Base-by-base conservation (phyloP, 2,888 invertebrate species). In the Bhutanitis thaidina region DNA sequence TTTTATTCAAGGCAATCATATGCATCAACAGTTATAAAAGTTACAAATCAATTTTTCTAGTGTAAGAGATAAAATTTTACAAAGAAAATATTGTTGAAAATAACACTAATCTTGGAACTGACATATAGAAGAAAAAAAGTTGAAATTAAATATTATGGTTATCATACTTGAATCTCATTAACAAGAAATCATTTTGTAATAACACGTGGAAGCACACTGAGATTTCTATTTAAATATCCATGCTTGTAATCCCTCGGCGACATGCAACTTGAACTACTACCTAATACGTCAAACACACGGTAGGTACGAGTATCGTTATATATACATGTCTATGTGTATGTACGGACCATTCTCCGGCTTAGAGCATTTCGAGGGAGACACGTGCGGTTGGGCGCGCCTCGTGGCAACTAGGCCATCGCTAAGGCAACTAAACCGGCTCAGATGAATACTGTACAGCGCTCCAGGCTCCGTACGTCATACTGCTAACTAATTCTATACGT, bases 401-500 rank as follows among this genome's bases (percentile, higher is more conserved):
- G 48, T 54, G 52, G 59, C 52, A 66, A 60, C 61, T 65, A 55
- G 64, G 65, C 52, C 69, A 60, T 49, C 49, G 62, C 56, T 55
- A 53, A 53, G 44, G 54, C 45, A 54, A 54, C 55, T 63, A 59
- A 59, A 55, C 58, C 47, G 47, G 44, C 53, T 48, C 13, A 48
- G 16, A 43, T 43, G 35, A 37, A 50, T 35, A 52, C 53, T 49
- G 48, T 54, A 57, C 35, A 39, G 50, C 43, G 14, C 32, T 43
- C 36, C 36, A 16, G 36, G 30, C 25, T 37, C 36, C 36, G 32
- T 13, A 40, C 20, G 9, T n/a, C 34, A 15, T n/a, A 14, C 36
- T 9, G 13, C 20, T 37, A 29, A 43, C 20, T 37, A 29, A 43
- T 44, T 39, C 50, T 7, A 4, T 12, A 27, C 39, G 14, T 15